Base-by-base conservation (phyloP, 2,113 vertebrate species). In the Lampris incognitus region DNA sequence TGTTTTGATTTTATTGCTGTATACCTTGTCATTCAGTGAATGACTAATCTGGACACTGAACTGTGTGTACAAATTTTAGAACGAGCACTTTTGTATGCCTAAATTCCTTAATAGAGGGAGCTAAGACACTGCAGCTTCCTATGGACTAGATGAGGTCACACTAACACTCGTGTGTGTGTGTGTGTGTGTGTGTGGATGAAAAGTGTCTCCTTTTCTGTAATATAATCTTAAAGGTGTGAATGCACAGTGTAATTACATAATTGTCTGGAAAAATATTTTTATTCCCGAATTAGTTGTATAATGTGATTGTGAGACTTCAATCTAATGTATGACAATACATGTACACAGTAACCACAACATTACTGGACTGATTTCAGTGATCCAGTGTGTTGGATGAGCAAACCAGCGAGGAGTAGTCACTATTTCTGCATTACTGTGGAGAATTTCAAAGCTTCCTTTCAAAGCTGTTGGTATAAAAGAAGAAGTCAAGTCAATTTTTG, bases 1-100 rank as follows among this genome's bases (percentile, higher is more conserved):
- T 84, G 66, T 71, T 80, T 82, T 61, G 36, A 81, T 79, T 87
- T 82, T 36, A 70, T 87, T 73, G 74, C 51, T 74, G 68, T 74
- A 79, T 84, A 68, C 72, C 78, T 83, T 81, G 85, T 86, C 86
- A 91, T 91, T 93, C 87, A 91, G 63, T 92, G 87, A 90, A 92
- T 92, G 90, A 81, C 72, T 78, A 52, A 78, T 81, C 46, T 73
- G 63, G 75, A 75, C 76, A 73, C 84, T 40, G 42, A 56, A 41
- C 72, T 85, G 66, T 87, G 72, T 90, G 60, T 78, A 64, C 70
- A 88, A 57, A 85, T 83, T 80, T 67, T 77, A 79, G 60, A 82
- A 59, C 67, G 44, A 78, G 69, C 63, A 65, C 72, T 79, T 89
- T 82, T 85, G 9, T 85, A 59, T 78, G 77, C 65, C 48, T 6